Conservation (phyloP, 2,888 invertebrate genomes). For the Mongoloraphidia duomilia region DNA sequence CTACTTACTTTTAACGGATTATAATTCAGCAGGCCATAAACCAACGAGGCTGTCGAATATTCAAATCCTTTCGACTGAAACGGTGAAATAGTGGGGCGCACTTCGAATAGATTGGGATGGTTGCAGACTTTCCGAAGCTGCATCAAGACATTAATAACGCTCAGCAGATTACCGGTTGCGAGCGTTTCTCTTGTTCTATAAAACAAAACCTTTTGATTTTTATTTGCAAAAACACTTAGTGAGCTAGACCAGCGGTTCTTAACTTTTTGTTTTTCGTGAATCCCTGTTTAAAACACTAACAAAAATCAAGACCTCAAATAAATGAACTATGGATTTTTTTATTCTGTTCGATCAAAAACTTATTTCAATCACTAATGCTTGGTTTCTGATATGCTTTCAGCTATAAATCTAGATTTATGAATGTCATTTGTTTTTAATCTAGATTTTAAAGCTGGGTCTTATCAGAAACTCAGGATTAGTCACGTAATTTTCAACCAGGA, state of each 20-base stretch:
- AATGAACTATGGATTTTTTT: no score
- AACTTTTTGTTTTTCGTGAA: background rate
- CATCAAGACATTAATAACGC: conserved; percentile 94
- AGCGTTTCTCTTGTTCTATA: conserved; percentile 84
- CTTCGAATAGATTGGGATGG: conserved; percentile 96
- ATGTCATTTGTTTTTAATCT: no score
- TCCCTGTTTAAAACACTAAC: background rate
- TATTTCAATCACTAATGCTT: no score
- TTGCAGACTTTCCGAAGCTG: conserved; percentile 95
- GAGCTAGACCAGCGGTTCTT: no score
- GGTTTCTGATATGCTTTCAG: no score
- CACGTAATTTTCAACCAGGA: no score
- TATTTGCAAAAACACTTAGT: no score
- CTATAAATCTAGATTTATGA: no score
- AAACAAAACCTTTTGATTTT: conserved; percentile 8
- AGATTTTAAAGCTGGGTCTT: no score
- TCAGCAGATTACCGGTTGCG: conserved; percentile 81
- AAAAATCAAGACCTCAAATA: background rate
- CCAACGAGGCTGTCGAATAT: conserved; percentile 54
- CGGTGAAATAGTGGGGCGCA: conserved; percentile 86
- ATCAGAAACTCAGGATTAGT: no score
- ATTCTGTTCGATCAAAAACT: no score
- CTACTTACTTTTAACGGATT: conserved; percentile 54
- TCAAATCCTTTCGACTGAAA: conserved; percentile 73
- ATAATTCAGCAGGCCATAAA: conserved; percentile 53